A percentile compares a stretch with the other conserved stretches of the same genome.
phyloP scores from a whole-genome alignment of 2,888 invertebrate genomes.

The Drosophila mayaguana region DNA sequence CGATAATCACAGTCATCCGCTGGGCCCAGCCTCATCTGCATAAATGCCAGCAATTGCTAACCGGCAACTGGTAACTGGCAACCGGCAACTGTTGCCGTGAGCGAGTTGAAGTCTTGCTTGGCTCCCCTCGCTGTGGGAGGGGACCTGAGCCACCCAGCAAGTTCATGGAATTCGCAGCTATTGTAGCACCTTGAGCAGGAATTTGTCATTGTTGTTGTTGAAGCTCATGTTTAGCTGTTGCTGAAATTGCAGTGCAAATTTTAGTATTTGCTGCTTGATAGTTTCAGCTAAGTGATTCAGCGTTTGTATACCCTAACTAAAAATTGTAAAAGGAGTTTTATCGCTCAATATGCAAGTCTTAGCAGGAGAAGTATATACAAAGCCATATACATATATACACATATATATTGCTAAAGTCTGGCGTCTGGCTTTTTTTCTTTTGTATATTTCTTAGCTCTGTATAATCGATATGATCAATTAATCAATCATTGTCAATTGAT shows the following conservation, averaged over 20 bases:
- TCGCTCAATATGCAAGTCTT: not conserved
- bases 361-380: not conserved
- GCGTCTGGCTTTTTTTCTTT: not conserved
- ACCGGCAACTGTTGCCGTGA: conserved; percentile 1
- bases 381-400: not conserved
- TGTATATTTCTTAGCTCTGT: not conserved
- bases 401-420: not conserved
- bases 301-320: conserved; percentile 12
- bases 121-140: not conserved
- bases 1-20: conserved; percentile 68
- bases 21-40: conserved; percentile 62
- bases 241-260: conserved; percentile 23
- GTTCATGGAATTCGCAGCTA: conserved; percentile 71
- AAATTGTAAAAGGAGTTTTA: not conserved
- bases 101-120: not conserved
- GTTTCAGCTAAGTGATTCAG: conserved; percentile 45
- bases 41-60: conserved; percentile 46
- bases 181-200: conserved; percentile 70
- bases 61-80: conserved; percentile 1
- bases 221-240: conserved; percentile 5
- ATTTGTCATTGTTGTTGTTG: conserved; percentile 72
- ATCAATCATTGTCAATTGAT: conserved; percentile 9
- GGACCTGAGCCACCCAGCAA: conserved; percentile 64
- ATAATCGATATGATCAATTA: conserved; percentile 5
- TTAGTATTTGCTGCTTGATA: conserved; percentile 3